Evolutionary conservation across 2,888 invertebrate species (phyloP), one percentile per base, ranked within the genome.

Genomic region (Caenorhabditis drosophilae): DNA sequence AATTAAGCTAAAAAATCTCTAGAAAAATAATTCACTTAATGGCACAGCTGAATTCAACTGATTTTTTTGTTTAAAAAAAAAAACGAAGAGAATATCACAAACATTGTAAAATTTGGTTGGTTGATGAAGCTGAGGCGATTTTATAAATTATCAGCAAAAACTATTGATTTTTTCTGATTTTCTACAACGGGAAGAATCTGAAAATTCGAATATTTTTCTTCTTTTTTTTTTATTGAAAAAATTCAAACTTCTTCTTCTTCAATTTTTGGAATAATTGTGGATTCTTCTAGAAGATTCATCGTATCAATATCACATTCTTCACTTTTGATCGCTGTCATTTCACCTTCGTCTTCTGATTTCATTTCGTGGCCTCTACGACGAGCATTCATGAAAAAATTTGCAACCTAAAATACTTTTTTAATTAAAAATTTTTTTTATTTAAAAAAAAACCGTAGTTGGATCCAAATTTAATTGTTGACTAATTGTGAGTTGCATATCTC

Each of bases 351-450:
- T 7, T 42, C 42, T 9, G 22, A 15, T 18, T 31, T 11, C 26
- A 27, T 23, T 16, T 73, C 73, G 23, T 70, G 84, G 23, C 87
- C 86, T 74, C 97, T 89, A 79, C 98, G 89, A 63, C 97, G 89
- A n/a, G 98, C 98, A 86, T 98, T 98, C 98, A 99, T 98, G 88
- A 99, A 98, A 89, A 98, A 98, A 86, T 98, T 98, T 48, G 97
- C 96, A 60, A 74, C 57, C 63, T 57, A 31, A 7, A 54, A 97
- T 2, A 41, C 25, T 16, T 35, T 41, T 22, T 7, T 20, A 36
- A 36, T 4, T 4, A 41, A 41, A 7, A 23, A n/a, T 41, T 46
- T 6, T 22, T 12, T 9, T 23, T 12, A 4, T 16, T 45, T 9
- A 18, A 42, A 42, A 4, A 34, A 20, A 36, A 31, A 79, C 83